Conservation (phyloP, 2,888 invertebrate genomes). For the Machimus atricapillus region DNA sequence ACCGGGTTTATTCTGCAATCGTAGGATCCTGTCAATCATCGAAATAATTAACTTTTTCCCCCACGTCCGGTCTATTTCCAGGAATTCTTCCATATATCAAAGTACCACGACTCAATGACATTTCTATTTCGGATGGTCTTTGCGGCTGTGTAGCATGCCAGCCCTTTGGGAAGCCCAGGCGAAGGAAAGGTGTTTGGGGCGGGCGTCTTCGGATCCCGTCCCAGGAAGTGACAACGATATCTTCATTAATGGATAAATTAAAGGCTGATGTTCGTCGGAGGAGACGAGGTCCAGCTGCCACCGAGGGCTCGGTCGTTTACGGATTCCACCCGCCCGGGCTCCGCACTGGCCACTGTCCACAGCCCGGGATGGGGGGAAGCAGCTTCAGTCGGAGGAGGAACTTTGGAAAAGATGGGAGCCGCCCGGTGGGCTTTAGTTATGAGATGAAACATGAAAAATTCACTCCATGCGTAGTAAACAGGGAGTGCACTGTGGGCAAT, state of each 20-base stretch:
- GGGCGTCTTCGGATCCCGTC: slow-evolving; percentile 9
- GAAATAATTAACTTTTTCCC: not conserved
- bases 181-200: not conserved
- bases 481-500: not conserved
- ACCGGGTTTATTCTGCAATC: not conserved
- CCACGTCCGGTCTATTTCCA: slow-evolving; percentile 31
- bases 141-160: slow-evolving; percentile 43
- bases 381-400: not conserved
- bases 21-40: not conserved
- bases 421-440: slow-evolving; percentile 22
- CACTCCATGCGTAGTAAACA: slow-evolving; percentile 42
- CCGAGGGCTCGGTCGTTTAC: not conserved
- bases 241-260: slow-evolving; percentile 46
- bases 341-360: not conserved
- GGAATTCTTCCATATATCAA: slow-evolving; percentile 45
- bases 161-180: slow-evolving; percentile 41
- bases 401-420: slow-evolving; percentile 4
- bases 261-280: slow-evolving; percentile 1
- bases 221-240: slow-evolving; percentile 47
- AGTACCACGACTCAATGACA: slow-evolving; percentile 43
- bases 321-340: not conserved
- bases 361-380: not conserved
- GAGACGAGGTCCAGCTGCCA: not conserved
- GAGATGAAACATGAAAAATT: slow-evolving; percentile 47
- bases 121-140: slow-evolving; percentile 36